Conservation (phyloP, 2,888 invertebrate genomes). For the Lathronympha strigana region DNA sequence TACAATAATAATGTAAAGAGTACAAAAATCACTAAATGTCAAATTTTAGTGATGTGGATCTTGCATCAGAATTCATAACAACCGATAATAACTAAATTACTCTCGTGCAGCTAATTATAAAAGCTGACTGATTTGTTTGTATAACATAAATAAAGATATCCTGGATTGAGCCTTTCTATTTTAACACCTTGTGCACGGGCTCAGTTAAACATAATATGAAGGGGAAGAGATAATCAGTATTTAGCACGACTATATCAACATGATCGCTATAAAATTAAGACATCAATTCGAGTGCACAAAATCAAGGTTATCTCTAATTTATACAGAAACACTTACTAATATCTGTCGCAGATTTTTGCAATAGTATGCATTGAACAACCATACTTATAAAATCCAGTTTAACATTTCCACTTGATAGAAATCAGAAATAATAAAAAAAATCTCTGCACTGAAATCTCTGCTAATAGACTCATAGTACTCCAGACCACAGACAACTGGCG, state of each 20-base stretch:
- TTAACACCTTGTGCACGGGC: neutral
- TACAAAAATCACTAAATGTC: constrained; percentile 35
- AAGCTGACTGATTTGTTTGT: constrained; percentile 40
- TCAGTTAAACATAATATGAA: constrained; percentile 12
- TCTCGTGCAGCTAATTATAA: constrained; percentile 39
- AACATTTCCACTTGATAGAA: constrained; percentile 30
- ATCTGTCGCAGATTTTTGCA: neutral
- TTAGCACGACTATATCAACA: constrained; percentile 14
- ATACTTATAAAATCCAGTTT: constrained; percentile 29
- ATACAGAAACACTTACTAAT: constrained; percentile 2
- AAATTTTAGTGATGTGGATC: constrained; percentile 36
- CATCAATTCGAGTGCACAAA: constrained; percentile 37
- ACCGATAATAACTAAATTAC: constrained; percentile 39
- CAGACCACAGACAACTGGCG: constrained; percentile 31
- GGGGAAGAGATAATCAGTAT: constrained; percentile 6
- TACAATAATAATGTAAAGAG: neutral
- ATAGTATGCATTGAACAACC: constrained; percentile 2
- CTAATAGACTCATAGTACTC: constrained; percentile 18
- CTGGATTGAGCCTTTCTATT: neutral
- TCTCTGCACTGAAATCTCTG: constrained; percentile 23
- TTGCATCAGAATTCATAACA: constrained; percentile 38
- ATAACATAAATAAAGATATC: constrained; percentile 24
- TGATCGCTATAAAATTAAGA: constrained; percentile 17
- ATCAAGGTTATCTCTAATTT: constrained; percentile 35
- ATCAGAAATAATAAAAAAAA: constrained; percentile 26